phyloP scores from a whole-genome alignment of 2,888 invertebrate genomes.

The Erebia aethiops region DNA sequence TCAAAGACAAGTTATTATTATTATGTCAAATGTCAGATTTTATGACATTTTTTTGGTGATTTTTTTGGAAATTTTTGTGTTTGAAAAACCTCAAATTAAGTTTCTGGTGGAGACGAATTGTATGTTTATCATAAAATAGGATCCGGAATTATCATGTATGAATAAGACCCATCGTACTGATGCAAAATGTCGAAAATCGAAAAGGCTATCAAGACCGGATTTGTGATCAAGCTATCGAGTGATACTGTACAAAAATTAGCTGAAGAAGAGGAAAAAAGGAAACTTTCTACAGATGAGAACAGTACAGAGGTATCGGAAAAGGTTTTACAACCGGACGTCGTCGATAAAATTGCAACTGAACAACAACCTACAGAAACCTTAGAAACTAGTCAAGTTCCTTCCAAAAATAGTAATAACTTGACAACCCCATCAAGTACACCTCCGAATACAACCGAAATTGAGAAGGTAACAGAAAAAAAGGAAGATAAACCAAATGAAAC shows the following conservation, averaged over 20 bases:
- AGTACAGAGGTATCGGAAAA: background rate
- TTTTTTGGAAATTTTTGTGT: conserved; percentile 7
- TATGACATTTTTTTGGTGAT: conserved; percentile 17
- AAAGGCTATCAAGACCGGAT: conserved; percentile 64
- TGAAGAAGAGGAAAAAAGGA: conserved; percentile 61
- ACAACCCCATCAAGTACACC: background rate
- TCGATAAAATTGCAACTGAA: conserved; percentile 12
- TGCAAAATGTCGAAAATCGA: conserved; percentile 59
- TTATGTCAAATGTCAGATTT: background rate
- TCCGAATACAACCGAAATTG: background rate
- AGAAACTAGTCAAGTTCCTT: background rate
- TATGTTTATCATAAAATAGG: conserved; percentile 29
- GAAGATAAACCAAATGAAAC: conserved; percentile 15
- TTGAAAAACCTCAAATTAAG: conserved; percentile 2
- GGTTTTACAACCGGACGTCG: background rate
- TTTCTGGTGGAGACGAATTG: conserved; percentile 12
- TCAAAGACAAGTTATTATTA: too few species aligned
- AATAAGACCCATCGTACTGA: background rate
- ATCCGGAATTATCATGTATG: background rate
- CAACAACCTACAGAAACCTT: background rate
- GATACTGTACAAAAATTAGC: conserved; percentile 76
- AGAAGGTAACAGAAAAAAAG: background rate
- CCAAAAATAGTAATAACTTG: background rate
- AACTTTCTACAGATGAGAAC: conserved; percentile 32
- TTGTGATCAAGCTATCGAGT: conserved; percentile 74